These are phyloP conservation scores for Ceryle rudis DNA, from an alignment of 2,797 vertebrate species.

Conservation along the genomic window DNA sequence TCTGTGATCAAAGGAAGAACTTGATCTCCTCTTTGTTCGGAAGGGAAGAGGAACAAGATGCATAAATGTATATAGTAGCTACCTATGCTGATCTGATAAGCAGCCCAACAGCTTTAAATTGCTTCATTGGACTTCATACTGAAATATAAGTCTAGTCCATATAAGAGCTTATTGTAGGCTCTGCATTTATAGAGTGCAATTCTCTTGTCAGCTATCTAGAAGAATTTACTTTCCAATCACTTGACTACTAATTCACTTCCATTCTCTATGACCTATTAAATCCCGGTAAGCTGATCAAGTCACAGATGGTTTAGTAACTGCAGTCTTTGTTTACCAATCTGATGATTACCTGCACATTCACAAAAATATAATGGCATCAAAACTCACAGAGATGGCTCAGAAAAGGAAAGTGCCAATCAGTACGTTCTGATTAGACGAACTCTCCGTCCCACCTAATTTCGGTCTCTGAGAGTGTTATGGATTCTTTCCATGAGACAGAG, in stretches of 20 bases:
- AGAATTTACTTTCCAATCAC: neutral
- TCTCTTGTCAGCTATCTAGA: neutral
- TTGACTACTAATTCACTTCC: neutral
- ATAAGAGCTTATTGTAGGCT: neutral
- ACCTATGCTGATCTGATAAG: neutral
- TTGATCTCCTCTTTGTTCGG: neutral
- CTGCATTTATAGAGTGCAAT: neutral
- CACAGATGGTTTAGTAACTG: neutral
- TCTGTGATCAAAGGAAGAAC: neutral
- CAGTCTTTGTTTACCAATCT: neutral
- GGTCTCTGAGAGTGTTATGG: neutral
- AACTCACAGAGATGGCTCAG: neutral
- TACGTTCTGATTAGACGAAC: neutral
- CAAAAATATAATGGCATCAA: neutral
- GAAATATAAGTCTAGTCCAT: neutral
- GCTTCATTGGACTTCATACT: neutral
- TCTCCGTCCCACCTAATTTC: neutral
- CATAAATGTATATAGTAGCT: neutral
- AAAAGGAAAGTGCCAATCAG: neutral
- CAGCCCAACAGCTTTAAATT: neutral
- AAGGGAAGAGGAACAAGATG: neutral
- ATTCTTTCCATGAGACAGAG: neutral
- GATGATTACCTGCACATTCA: neutral
- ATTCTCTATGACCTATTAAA: neutral
- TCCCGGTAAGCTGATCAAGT: neutral